Evolutionary conservation across 2,113 vertebrate genomes (phyloP), one percentile per base, ranked within the genome.

Genomic region (Boleophthalmus pectinirostris): DNA sequence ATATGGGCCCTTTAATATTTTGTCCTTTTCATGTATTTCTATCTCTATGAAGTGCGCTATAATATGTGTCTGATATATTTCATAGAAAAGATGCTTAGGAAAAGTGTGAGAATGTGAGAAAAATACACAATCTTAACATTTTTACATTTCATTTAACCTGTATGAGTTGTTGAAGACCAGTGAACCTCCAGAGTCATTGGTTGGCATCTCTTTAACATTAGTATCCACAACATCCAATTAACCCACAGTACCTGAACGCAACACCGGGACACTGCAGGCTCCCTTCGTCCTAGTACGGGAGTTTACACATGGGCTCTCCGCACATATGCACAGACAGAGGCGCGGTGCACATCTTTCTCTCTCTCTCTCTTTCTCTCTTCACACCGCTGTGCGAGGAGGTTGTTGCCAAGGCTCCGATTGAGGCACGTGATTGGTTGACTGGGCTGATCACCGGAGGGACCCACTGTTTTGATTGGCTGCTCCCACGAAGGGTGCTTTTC

Each of bases 401-500:
- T 94, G 92, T 94, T 93, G 92, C 93, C 93, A 93, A 88, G 93
- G 92, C 92, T 92, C 91, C 74, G 82, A 88, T 74, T 74, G 85
- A 86, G 85, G 75, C 21, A 88, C 82, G 72, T 84, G 92, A 93
- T 93, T 94, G 92, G 92, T 82, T 63, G 82, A 75, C 80, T 82
- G 79, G 69, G 83, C 86, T 92, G 89, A 92, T 91, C 88, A 91
- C 87, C 13, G 75, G 65, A 85, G 75, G 78, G 89, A 80, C 82
- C 80, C 85, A 81, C 77, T 82, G 75, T 80, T 79, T 73, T 81
- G 86, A 92, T 92, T 91, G 90, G 91, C 86, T 80, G 64, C 68
- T 78, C 84, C 66, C 35, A 71, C 51, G 77, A 81, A 79, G 80
- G 82, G 79, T 87, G 82, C 82, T 83, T 85, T 87, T 87, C 75